A percentile compares a stretch with the other conserved stretches of the same genome.
Conservation (phyloP, 2,797 vertebrate species). For the Atherinosoma microstoma region DNA sequence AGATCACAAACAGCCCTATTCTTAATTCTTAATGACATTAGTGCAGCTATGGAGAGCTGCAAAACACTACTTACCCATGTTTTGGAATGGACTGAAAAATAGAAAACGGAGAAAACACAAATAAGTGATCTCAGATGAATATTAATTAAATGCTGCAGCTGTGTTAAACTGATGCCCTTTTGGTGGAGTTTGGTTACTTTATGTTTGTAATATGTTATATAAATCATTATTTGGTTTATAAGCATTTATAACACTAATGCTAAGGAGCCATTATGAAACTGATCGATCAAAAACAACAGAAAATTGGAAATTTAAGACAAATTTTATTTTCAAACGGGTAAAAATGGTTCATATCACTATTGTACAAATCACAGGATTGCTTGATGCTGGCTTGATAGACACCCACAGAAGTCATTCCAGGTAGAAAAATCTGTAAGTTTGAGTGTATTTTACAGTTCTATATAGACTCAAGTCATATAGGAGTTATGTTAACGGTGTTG, state of each 20-base stretch:
- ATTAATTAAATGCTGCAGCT: neutral
- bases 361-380: neutral
- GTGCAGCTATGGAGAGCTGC: neutral
- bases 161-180: neutral
- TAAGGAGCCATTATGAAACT: neutral
- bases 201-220: neutral
- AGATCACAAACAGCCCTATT: neutral
- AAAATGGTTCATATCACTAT: neutral
- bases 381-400: too few species aligned
- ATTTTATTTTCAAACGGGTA: rapidly evolving
- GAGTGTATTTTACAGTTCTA: too few species aligned
- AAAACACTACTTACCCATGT: neutral
- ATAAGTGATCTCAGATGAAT: neutral
- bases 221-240: neutral
- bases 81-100: neutral
- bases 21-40: neutral
- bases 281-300: neutral
- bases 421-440: too few species aligned
- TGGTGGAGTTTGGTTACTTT: neutral
- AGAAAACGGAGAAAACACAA: neutral
- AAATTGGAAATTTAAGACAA: neutral
- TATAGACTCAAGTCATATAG: too few species aligned
- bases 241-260: neutral
- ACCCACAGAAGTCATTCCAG: too few species aligned
- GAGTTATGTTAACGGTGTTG: neutral